Conservation (phyloP, 1,140 invertebrate species). For the Paraescarpia echinospica region DNA sequence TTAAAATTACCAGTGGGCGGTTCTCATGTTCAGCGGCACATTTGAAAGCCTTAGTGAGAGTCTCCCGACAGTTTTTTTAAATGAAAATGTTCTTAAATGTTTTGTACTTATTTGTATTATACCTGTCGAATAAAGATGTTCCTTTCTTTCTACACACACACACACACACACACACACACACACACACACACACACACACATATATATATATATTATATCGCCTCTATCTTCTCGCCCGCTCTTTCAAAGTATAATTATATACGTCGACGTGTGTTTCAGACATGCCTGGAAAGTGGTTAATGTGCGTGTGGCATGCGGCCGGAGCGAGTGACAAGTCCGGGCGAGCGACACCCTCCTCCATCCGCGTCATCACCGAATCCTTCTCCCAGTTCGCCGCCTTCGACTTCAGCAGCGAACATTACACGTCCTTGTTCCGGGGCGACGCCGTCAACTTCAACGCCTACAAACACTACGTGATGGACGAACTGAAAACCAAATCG, state of each 20-base stretch:
- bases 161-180: no score
- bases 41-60: no score
- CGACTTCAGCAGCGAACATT: background rate
- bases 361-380: background rate
- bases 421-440: background rate
- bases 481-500: background rate
- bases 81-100: no score
- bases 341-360: background rate
- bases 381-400: background rate
- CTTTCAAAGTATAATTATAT: background rate
- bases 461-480: background rate
- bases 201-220: no score
- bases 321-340: background rate
- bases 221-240: no score
- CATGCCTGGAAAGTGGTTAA: slow-evolving; percentile 1
- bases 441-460: background rate
- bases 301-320: slow-evolving; percentile 17
- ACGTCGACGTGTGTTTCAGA: background rate
- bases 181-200: no score
- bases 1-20: no score
- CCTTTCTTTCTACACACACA: no score
- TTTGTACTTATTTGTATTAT: no score
- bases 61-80: no score
- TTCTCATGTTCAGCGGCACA: no score
- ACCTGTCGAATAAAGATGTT: no score